Percentiles rank a stretch among this genome's conserved stretches.
Evolutionary conservation across 1,140 invertebrate species (phyloP).

Genomic region (Archivesica marissinica): DNA sequence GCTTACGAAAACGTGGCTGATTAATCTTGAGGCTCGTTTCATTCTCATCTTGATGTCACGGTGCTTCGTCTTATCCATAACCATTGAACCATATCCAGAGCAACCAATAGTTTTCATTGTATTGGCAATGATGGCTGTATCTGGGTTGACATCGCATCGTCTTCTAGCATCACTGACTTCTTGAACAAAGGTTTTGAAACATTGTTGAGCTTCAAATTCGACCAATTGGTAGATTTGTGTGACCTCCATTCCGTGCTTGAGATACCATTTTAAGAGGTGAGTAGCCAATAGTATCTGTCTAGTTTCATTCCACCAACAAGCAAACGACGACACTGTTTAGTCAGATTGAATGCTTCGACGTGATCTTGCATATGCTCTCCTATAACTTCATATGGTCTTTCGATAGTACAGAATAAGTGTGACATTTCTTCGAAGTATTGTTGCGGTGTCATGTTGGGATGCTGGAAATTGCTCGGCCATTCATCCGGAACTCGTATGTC

Average conservation of each 20-base stretch:
- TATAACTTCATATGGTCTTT: constrained; percentile 55
- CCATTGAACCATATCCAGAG: constrained; percentile 40
- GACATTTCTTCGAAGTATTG: constrained; percentile 60
- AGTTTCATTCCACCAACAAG: constrained; percentile 59
- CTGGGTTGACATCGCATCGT: constrained; percentile 54
- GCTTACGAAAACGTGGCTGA: too few species aligned
- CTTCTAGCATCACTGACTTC: constrained; percentile 65
- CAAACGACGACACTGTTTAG: constrained; percentile 34
- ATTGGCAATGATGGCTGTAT: constrained; percentile 66
- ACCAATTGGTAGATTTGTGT: constrained; percentile 68
- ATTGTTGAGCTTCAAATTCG: constrained; percentile 59
- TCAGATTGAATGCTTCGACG: constrained; percentile 64
- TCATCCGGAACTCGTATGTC: constrained; percentile 56
- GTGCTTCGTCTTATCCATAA: constrained; percentile 32
- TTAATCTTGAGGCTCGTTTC: not conserved
- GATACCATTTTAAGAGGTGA: constrained; percentile 67
- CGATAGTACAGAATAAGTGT: constrained; percentile 60
- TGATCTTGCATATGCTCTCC: too few species aligned
- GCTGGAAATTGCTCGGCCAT: constrained; percentile 39
- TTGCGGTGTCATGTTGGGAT: constrained; percentile 53
- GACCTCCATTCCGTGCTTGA: constrained; percentile 65
- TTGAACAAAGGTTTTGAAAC: constrained; percentile 65
- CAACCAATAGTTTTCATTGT: constrained; percentile 66
- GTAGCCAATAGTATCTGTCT: constrained; percentile 64
- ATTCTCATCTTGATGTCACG: not conserved